Base-by-base conservation (phyloP, 1,140 invertebrate genomes). In the Macrobrachium nipponense region DNA sequence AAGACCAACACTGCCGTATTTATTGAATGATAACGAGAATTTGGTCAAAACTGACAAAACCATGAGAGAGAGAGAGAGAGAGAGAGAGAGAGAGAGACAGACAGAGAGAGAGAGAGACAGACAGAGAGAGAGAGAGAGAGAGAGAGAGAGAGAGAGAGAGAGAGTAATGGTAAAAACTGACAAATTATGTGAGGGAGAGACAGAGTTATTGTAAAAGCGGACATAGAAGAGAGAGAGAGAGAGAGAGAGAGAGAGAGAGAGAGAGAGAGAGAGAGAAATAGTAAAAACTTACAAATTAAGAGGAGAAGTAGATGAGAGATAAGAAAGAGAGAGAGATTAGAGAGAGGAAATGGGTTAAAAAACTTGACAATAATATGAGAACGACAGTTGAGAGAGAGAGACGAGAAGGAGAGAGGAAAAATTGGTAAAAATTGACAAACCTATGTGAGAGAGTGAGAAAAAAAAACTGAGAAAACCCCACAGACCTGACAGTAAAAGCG, bases 141-240 rank as follows among this genome's bases (percentile, higher is more conserved):
- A 66, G 64, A 66, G 64, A 27, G 64, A 66, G 64, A 66, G 64
- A 27, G 64, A 66, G 64, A 66, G 64, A 27, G 64, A 66, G 64
- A 66, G 64, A 66, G 64, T 7, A 0, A 66, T 66, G 15, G 8
- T 20, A 20, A 66, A 66, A 62, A 36, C 27, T 36, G 1, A 36
- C 27, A 36, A 36, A 36, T 4, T 36, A 36, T 36, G 4, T 36
- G 27, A 36, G 27, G 27, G 27, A 36, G 27, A 36, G 27, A n/a
- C n/a, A n/a, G n/a, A n/a, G n/a, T n/a, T n/a, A n/a, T n/a, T n/a
- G n/a, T n/a, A n/a, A n/a, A n/a, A n/a, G n/a, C n/a, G n/a, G n/a
- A n/a, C n/a, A n/a, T n/a, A n/a, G n/a, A n/a, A 36, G 27, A 36
- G 27, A 36, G 27, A 36, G 27, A 36, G 27, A 36, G 27, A 36